Evolutionary conservation across 2,888 invertebrate species (phyloP).

Genomic region (Tenthredo mesomela): DNA sequence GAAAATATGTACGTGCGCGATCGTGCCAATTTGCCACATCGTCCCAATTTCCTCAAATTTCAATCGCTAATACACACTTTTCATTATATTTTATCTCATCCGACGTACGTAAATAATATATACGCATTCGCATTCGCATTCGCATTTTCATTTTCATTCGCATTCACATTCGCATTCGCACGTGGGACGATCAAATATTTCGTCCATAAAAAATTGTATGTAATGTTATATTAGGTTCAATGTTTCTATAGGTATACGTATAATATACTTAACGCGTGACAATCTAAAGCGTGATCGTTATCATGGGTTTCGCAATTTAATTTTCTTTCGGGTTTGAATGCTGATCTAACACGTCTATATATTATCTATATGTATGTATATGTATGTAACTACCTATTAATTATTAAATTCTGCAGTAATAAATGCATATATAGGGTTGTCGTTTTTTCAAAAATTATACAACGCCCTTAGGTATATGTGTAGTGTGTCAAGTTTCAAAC

Average conservation of each 20-base stretch:
- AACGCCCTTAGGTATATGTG: neutral
- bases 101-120: conserved; percentile 51
- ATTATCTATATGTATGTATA: conserved; percentile 12
- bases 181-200: neutral
- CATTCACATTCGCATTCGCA: conserved; percentile 8
- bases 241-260: neutral
- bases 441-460: conserved; percentile 9
- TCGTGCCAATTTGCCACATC: neutral
- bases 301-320: neutral
- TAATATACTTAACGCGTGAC: neutral
- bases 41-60: conserved; percentile 2
- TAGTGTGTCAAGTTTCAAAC: neutral
- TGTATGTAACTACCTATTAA: conserved; percentile 52
- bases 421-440: neutral
- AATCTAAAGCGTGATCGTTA: conserved; percentile 1
- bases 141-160: neutral
- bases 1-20: conserved; percentile 5
- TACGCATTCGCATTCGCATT: neutral
- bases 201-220: neutral
- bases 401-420: neutral
- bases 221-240: neutral
- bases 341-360: neutral
- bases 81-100: conserved; percentile 25
- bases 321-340: neutral
- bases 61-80: neutral